Evolutionary conservation across 2,888 invertebrate species (phyloP).

Genomic region (Drosophila atripex): DNA sequence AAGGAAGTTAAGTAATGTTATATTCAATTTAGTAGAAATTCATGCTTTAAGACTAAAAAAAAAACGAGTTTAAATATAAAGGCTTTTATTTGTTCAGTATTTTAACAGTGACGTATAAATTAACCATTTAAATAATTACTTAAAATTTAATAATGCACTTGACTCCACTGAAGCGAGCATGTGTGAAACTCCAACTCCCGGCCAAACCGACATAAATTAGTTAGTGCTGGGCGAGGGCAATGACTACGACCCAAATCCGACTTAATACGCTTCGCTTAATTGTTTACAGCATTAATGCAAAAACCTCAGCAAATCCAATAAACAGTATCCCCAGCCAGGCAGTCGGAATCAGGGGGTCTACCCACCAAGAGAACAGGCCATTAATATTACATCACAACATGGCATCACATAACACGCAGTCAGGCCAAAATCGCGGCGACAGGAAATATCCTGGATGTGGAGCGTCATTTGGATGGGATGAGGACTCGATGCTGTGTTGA

Average conservation of each 20-base stretch:
- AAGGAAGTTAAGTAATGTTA: too few species aligned
- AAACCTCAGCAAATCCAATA: slow-evolving; percentile 76
- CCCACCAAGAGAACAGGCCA: slow-evolving; percentile 40
- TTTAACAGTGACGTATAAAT: background rate
- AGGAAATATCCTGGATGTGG: slow-evolving; percentile 23
- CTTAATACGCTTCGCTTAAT: slow-evolving; percentile 79
- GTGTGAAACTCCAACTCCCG: background rate
- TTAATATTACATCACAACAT: slow-evolving; percentile 61
- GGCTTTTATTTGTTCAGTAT: too few species aligned
- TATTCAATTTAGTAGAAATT: too few species aligned
- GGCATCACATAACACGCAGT: slow-evolving; percentile 47
- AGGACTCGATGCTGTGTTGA: slow-evolving; percentile 23
- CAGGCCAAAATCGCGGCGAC: slow-evolving; percentile 72
- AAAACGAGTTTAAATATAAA: too few species aligned
- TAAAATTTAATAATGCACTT: slow-evolving; percentile 30
- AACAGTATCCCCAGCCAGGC: slow-evolving; percentile 48
- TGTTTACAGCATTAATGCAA: slow-evolving; percentile 79
- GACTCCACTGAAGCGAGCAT: background rate
- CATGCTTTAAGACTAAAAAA: too few species aligned
- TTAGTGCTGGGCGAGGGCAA: slow-evolving; percentile 43
- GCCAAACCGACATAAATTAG: slow-evolving; percentile 67
- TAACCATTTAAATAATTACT: background rate
- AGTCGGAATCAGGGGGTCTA: slow-evolving; percentile 30
- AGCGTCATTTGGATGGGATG: background rate
- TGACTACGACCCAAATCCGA: slow-evolving; percentile 63